Evolutionary conservation across 1,140 invertebrate species (phyloP).

Genomic region (Pseudomyrmex sp.): DNA sequence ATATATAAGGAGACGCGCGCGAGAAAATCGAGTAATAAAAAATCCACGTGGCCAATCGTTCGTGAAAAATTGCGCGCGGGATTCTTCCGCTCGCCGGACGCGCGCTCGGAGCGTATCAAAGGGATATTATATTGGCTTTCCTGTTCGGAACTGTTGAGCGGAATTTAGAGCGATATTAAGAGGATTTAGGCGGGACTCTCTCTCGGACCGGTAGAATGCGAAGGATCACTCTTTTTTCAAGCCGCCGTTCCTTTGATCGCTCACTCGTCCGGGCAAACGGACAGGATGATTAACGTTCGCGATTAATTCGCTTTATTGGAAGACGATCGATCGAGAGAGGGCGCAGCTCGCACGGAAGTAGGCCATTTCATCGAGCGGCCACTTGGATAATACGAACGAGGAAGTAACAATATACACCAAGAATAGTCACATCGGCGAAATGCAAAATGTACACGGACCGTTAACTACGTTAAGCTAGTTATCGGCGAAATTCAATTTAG

Average conservation of each 20-base stretch:
- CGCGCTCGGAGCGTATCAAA: slow-evolving; percentile 42
- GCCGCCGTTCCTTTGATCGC: slow-evolving; percentile 52
- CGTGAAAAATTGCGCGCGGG: slow-evolving; percentile 75
- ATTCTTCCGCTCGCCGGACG: slow-evolving; percentile 53
- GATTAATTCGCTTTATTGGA: slow-evolving; percentile 62
- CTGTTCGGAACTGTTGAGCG: slow-evolving; percentile 56
- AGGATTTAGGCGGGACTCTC: slow-evolving; percentile 50
- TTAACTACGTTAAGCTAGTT: slow-evolving; percentile 5
- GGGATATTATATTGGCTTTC: slow-evolving; percentile 56
- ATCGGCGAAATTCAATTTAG: slow-evolving; percentile 44
- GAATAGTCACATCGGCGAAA: slow-evolving; percentile 10
- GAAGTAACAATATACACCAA: slow-evolving; percentile 30
- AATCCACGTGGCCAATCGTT: slow-evolving; percentile 72
- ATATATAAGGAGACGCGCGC: neutral
- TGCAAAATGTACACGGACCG: slow-evolving; percentile 4
- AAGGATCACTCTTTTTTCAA: slow-evolving; percentile 54
- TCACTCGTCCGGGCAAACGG: slow-evolving; percentile 47
- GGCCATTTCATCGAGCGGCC: slow-evolving; percentile 22
- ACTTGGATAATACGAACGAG: slow-evolving; percentile 3
- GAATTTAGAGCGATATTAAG: slow-evolving; percentile 64
- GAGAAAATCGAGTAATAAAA: slow-evolving; percentile 58
- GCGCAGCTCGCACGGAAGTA: slow-evolving; percentile 21
- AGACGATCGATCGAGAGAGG: slow-evolving; percentile 30
- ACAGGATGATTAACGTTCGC: slow-evolving; percentile 50
- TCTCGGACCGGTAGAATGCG: slow-evolving; percentile 23